Evolutionary conservation across 2,888 invertebrate genomes (phyloP).

Genomic region (Cheilosia vernalis): DNA sequence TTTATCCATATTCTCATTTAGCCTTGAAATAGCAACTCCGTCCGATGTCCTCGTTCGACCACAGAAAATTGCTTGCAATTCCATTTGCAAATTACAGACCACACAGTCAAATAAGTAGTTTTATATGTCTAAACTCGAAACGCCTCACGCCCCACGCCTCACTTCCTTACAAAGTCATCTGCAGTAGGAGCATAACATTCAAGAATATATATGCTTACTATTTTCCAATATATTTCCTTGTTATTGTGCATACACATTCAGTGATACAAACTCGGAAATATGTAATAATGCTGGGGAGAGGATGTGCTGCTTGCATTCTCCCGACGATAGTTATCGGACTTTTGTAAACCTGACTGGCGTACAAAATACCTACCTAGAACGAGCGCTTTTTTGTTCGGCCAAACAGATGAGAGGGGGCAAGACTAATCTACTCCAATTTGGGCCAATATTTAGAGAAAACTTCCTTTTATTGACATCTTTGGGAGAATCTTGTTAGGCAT

Average conservation of each 20-base stretch:
- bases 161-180: conserved; percentile 4
- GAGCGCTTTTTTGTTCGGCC: background rate
- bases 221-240: background rate
- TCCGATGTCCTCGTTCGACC: background rate
- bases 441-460: conserved; percentile 59
- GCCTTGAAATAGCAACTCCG: background rate
- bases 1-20: background rate
- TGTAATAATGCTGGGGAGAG: background rate
- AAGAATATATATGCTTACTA: background rate
- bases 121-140: background rate
- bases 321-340: conserved; percentile 26
- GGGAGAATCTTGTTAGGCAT: conserved; percentile 42
- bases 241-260: conserved; percentile 1
- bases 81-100: conserved; percentile 6
- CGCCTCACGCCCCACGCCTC: background rate
- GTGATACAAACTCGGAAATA: background rate
- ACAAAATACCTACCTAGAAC: conserved; percentile 33
- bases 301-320: conserved; percentile 8
- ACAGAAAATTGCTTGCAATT: background rate
- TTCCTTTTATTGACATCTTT: conserved; percentile 59
- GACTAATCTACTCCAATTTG: conserved; percentile 62
- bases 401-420: background rate
- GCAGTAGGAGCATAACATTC: background rate
- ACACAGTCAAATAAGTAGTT: background rate
- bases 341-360: conserved; percentile 40